Evolutionary conservation across 2,797 vertebrate species (phyloP).

Genomic region (Triplophysa bombifrons): DNA sequence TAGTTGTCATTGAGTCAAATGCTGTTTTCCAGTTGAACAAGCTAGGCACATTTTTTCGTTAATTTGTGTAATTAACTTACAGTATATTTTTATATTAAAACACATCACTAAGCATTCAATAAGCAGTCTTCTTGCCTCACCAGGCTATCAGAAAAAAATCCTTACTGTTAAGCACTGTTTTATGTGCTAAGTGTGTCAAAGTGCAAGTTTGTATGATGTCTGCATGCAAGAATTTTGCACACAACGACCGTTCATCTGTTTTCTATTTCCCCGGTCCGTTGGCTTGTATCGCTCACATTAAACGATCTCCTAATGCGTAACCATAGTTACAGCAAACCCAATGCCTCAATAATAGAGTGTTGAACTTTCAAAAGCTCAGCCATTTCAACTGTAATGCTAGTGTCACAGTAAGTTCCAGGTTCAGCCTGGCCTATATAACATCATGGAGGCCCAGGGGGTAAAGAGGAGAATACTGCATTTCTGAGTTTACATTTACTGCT

Average conservation of each 20-base stretch:
- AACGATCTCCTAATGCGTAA: slow-evolving; percentile 54
- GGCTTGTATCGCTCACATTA: slow-evolving; percentile 43
- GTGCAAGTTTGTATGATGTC: slow-evolving; percentile 32
- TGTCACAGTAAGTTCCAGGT: not conserved
- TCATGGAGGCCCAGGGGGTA: not conserved
- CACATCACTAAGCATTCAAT: too few species aligned
- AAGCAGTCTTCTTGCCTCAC: not conserved
- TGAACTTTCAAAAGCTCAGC: slow-evolving; percentile 24
- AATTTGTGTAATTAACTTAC: too few species aligned
- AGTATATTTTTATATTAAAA: too few species aligned
- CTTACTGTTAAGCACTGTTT: not conserved
- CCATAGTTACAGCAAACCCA: slow-evolving; percentile 51
- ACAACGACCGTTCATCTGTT: slow-evolving; percentile 46
- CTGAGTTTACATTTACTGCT: not conserved
- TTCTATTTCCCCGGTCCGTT: slow-evolving; percentile 41
- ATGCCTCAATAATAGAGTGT: slow-evolving; percentile 14
- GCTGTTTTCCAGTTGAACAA: too few species aligned
- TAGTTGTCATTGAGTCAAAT: too few species aligned
- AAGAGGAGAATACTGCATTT: not conserved
- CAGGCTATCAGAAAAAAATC: not conserved
- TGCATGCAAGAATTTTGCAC: slow-evolving; percentile 40
- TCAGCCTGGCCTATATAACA: not conserved
- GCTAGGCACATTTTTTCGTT: too few species aligned
- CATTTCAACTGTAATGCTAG: slow-evolving; percentile 6
- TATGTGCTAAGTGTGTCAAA: slow-evolving; percentile 20